Evolutionary conservation across 2,888 invertebrate species (phyloP).

Genomic region (Brenthis ino): DNA sequence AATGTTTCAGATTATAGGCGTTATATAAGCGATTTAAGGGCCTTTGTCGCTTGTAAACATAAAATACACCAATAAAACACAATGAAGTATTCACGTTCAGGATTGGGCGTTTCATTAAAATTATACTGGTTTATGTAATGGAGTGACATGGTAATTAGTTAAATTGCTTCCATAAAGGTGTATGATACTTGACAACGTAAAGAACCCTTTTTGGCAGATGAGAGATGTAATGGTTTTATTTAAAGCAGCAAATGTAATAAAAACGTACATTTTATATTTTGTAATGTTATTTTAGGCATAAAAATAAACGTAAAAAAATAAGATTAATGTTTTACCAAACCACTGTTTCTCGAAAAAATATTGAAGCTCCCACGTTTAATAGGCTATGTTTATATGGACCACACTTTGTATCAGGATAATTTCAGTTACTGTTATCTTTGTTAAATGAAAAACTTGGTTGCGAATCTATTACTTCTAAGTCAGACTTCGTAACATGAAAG

Average conservation of each 20-base stretch:
- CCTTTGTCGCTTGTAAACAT: neutral
- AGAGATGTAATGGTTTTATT: neutral
- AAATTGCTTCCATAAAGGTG: constrained; percentile 22
- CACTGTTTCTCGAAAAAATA: too few relatives aligned
- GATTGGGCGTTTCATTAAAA: constrained; percentile 35
- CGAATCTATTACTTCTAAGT: too few relatives aligned
- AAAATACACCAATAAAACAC: constrained; percentile 29
- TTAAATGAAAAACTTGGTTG: too few relatives aligned
- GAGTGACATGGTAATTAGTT: constrained; percentile 31
- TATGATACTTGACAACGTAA: constrained; percentile 6
- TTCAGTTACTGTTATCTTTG: too few relatives aligned
- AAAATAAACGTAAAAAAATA: too few relatives aligned
- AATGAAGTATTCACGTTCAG: constrained; percentile 33
- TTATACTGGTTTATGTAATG: constrained; percentile 26
- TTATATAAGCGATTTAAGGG: neutral
- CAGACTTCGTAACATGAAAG: too few relatives aligned
- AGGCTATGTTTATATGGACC: too few relatives aligned
- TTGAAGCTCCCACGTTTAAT: too few relatives aligned
- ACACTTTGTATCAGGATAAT: too few relatives aligned
- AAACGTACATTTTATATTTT: neutral
- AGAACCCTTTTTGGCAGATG: neutral
- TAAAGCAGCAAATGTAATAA: neutral
- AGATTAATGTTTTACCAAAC: too few relatives aligned
- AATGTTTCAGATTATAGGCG: neutral
- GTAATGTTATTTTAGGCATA: neutral